A percentile compares a stretch with the other conserved stretches of the same genome.
Evolutionary conservation across 2,888 invertebrate genomes (phyloP).

Genomic region (Cotesia congregata): DNA sequence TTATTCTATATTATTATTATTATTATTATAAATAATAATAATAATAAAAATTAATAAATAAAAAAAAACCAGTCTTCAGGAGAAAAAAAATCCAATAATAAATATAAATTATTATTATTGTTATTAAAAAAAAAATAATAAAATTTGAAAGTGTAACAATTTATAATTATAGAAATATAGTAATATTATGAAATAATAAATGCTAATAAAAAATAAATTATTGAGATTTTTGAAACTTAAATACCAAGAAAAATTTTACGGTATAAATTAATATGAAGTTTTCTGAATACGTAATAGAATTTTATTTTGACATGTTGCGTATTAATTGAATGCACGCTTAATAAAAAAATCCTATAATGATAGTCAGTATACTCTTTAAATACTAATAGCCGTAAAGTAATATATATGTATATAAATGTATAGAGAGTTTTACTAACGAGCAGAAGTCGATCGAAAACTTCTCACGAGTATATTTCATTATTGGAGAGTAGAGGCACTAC

Average conservation of each 20-base stretch:
- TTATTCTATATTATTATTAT: too few relatives aligned
- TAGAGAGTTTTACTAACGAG: not conserved
- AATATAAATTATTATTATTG: too few relatives aligned
- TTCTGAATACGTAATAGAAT: not conserved
- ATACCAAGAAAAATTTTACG: not conserved
- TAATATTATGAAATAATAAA: not conserved
- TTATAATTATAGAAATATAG: not conserved
- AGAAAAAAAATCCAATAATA: too few relatives aligned
- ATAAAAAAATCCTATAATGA: not conserved
- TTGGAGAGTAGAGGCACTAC: not conserved
- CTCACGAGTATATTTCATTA: slow-evolving; percentile 31
- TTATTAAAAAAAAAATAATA: not conserved
- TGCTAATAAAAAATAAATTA: not conserved
- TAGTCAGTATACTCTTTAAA: not conserved
- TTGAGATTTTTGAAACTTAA: not conserved
- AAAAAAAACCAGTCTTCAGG: too few relatives aligned
- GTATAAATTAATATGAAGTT: not conserved
- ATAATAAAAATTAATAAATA: too few relatives aligned
- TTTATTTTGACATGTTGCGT: not conserved
- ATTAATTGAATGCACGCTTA: not conserved
- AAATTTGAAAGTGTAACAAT: not conserved
- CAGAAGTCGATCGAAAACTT: slow-evolving; percentile 16
- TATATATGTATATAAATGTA: too few relatives aligned
- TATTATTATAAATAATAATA: too few relatives aligned
- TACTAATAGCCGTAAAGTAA: not conserved